Conservation (phyloP, 1,140 invertebrate genomes). For the Muscidifurax raptorellus region DNA sequence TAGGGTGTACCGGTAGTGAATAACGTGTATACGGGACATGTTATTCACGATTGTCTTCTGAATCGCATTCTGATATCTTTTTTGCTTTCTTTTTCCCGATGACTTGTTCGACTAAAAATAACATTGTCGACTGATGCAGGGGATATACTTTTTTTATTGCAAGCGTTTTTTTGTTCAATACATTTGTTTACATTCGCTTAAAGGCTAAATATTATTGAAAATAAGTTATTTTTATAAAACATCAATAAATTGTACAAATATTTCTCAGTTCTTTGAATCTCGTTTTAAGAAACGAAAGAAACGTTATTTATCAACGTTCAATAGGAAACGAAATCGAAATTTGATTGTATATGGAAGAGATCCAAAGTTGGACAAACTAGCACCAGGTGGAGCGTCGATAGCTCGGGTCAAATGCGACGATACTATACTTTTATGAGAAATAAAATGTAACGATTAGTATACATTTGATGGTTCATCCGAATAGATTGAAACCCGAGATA, state of each 20-base stretch:
- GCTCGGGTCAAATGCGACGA: too few relatives aligned
- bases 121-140: not conserved
- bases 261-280: too few relatives aligned
- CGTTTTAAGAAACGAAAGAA: too few relatives aligned
- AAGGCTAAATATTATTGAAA: not conserved
- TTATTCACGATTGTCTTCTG: constrained; percentile 39
- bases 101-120: not conserved
- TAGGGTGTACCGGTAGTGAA: constrained; percentile 17
- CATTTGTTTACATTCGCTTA: not conserved
- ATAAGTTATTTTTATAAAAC: not conserved
- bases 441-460: too few relatives aligned
- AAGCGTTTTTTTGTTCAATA: not conserved
- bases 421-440: too few relatives aligned
- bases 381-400: not conserved
- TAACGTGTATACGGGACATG: not conserved
- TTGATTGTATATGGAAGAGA: not conserved
- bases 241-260: not conserved
- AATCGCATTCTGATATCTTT: not conserved
- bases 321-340: not conserved
- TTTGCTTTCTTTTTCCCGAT: not conserved
- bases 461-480: too few relatives aligned
- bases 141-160: not conserved
- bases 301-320: not conserved
- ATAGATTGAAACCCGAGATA: too few relatives aligned
- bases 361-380: not conserved